phyloP scores from a whole-genome alignment of 2,797 vertebrate species.

The Sphaeramia orbicularis region DNA sequence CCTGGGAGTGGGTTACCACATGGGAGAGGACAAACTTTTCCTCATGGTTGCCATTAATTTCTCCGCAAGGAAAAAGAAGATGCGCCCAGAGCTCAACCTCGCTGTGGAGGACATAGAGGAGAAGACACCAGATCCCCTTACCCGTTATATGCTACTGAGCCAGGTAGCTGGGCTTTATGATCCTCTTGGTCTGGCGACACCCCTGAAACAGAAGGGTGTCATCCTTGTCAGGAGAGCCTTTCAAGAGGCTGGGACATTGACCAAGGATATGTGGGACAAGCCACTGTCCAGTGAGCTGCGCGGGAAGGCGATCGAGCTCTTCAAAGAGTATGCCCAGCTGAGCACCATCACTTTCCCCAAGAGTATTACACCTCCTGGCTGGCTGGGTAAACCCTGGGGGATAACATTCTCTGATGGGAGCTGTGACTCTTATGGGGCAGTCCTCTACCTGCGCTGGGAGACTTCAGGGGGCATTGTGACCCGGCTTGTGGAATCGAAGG shows the following conservation, averaged over 20 bases:
- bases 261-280: background rate
- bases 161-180: conserved; percentile 1
- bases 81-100: background rate
- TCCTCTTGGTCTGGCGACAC: background rate
- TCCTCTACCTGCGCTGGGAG: too few species aligned
- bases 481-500: too few species aligned
- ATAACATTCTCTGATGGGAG: too few species aligned
- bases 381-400: too few species aligned
- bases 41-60: background rate
- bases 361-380: too few species aligned
- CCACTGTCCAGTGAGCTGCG: background rate
- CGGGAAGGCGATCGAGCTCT: background rate
- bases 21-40: background rate
- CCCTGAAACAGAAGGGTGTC: background rate
- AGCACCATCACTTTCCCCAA: too few species aligned
- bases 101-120: background rate
- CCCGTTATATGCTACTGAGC: background rate
- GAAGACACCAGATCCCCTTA: background rate
- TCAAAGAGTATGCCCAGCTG: too few species aligned
- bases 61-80: background rate
- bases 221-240: conserved; percentile 6
- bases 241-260: background rate
- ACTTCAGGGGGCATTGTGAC: too few species aligned
- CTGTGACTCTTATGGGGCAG: too few species aligned
- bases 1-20: background rate